Conservation (phyloP, 2,888 invertebrate species). For the Endotricha flammealis region DNA sequence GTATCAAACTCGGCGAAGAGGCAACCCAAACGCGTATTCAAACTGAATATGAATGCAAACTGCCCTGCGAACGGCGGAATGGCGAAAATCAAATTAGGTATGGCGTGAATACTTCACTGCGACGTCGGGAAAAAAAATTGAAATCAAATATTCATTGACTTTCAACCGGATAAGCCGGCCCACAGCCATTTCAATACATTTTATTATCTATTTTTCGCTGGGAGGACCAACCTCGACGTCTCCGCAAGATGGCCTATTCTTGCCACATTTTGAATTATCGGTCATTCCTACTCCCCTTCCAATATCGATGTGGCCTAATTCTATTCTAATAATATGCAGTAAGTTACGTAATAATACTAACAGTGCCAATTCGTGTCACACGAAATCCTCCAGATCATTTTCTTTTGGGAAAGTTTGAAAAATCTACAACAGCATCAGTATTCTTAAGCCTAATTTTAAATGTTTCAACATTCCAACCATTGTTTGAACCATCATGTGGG, state of each 20-base stretch:
- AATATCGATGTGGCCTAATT: neutral
- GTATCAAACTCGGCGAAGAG: slow-evolving; percentile 72
- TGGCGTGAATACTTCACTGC: slow-evolving; percentile 78
- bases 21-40: slow-evolving; percentile 75
- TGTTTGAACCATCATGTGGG: neutral
- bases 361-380: too few relatives aligned
- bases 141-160: slow-evolving; percentile 79
- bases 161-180: slow-evolving; percentile 77
- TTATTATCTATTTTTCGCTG: slow-evolving; percentile 74
- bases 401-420: too few relatives aligned
- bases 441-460: slow-evolving; percentile 24
- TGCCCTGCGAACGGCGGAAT: slow-evolving; percentile 72
- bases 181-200: slow-evolving; percentile 77
- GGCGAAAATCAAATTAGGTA: slow-evolving; percentile 79
- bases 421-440: too few relatives aligned
- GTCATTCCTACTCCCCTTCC: neutral
- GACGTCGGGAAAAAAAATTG: slow-evolving; percentile 76
- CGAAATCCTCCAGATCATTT: too few relatives aligned
- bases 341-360: too few relatives aligned
- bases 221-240: slow-evolving; percentile 39
- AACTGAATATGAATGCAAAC: slow-evolving; percentile 78
- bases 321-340: too few relatives aligned
- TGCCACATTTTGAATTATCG: slow-evolving; percentile 24
- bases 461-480: slow-evolving; percentile 8
- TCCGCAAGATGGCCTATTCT: slow-evolving; percentile 37